Base-by-base conservation (phyloP, 2,113 vertebrate genomes). In the Centrocercus urophasianus region DNA sequence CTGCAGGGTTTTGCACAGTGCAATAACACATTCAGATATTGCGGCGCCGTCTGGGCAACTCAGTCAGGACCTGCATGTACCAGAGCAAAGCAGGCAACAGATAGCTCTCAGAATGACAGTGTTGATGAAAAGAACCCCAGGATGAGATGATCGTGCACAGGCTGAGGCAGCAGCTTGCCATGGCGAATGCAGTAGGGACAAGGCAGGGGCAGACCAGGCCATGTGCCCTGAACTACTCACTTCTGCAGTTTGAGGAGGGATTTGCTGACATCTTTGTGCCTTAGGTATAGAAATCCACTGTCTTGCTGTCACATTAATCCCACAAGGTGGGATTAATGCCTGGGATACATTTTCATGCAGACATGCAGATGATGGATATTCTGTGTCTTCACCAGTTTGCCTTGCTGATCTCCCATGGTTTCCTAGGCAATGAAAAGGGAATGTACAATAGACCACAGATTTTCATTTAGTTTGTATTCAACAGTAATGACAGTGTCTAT, bases 341-440 rank as follows among this genome's bases (percentile, higher is more conserved):
- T 77, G 79, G 72, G 79, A 48, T 73, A 57, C 32, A 8, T 70
- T 92, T 88, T 69, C 73, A 36, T 27, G 6, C 21, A 60, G 47
- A 22, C 50, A 28, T 56, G 42, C n/a, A 48, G 73, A 28, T 69
- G 54, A 86, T 86, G 89, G 88, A 83, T 83, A 20, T 76, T 88
- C 40, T 25, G 25, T 88, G 80, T 77, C 67, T 70, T 76, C 83
- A 69, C 72, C 67, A 73, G 87, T 72, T 80, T 88, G 60, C 80
- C 76, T 43, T 48, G 69, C 80, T 94, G 40, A 94, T 93, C 91
- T 71, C 36, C 63, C 86, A 52, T 74, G 93, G 94, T 93, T 93
- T 95, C 94, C 94, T 64, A 71, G 94, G 95, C 90, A 91, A 95
- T 95, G 90, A 47, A 79, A 79, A 91, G 79, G 48, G 56, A 79